These are phyloP conservation scores for Molanna angustata DNA, from an alignment of 2,888 invertebrate genomes.

Conservation along the genomic window DNA sequence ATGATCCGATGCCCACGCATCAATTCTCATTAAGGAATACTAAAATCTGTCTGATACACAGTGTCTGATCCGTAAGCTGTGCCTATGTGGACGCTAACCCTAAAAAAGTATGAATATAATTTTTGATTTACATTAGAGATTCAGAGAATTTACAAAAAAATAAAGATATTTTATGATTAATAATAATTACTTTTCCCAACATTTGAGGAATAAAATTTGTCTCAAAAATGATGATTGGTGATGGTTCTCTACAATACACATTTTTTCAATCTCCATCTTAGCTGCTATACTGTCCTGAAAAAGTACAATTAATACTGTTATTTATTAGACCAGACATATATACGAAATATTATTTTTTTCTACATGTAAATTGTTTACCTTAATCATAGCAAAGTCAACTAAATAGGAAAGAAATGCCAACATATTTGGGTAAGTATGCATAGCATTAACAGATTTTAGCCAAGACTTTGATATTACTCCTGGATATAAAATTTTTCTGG, in stretches of 20 bases:
- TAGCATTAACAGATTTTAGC: slow-evolving; percentile 57
- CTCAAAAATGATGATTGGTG: slow-evolving; percentile 15
- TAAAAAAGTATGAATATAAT: no score
- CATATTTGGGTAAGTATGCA: slow-evolving; percentile 58
- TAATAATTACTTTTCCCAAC: slow-evolving; percentile 33
- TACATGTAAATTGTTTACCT: slow-evolving; percentile 40
- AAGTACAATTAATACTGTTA: neutral
- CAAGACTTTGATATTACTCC: slow-evolving; percentile 56
- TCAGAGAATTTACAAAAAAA: no score
- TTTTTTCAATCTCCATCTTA: slow-evolving; percentile 36
- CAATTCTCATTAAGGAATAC: no score
- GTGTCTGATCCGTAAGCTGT: no score
- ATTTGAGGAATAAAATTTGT: slow-evolving; percentile 20
- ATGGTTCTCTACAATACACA: slow-evolving; percentile 32
- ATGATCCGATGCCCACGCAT: no score
- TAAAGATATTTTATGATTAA: no score
- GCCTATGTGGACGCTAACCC: no score
- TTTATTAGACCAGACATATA: neutral
- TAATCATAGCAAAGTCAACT: slow-evolving; percentile 46
- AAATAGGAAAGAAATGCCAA: slow-evolving; percentile 56
- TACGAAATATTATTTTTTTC: neutral
- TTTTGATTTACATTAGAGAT: no score
- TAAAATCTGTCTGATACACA: no score
- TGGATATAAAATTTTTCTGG: slow-evolving; percentile 55
- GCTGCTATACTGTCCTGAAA: slow-evolving; percentile 35